Evolutionary conservation across 2,797 vertebrate species (phyloP).

Genomic region (Pangasius djambal): DNA sequence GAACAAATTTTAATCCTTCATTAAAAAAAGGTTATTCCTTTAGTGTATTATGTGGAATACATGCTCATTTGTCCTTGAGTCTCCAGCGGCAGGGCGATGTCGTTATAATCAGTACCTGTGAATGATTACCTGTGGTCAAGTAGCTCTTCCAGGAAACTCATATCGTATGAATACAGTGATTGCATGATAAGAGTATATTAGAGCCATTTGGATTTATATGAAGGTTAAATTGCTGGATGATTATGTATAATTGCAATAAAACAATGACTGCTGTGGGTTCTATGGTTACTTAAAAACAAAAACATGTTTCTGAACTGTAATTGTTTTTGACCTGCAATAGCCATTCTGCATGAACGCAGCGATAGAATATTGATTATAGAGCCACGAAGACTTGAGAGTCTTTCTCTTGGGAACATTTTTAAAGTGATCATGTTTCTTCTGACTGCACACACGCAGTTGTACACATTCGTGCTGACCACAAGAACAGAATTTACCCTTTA

Average conservation of each 20-base stretch:
- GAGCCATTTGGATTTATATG: slow-evolving; percentile 8
- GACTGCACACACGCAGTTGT: slow-evolving; percentile 34
- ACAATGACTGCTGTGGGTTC: neutral
- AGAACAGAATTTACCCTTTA: slow-evolving; percentile 5
- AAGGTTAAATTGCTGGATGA: slow-evolving; percentile 10
- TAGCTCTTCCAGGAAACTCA: neutral
- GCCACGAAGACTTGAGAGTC: slow-evolving; percentile 6
- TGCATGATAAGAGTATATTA: slow-evolving; percentile 1
- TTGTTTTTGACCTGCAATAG: neutral
- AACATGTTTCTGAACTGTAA: neutral
- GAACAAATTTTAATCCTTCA: neutral
- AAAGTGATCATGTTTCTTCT: slow-evolving; percentile 53
- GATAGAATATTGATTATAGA: slow-evolving; percentile 49
- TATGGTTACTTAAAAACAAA: slow-evolving; percentile 1
- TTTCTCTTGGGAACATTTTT: slow-evolving; percentile 4
- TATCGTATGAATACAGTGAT: neutral
- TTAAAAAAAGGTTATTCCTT: neutral
- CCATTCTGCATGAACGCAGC: neutral
- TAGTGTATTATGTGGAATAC: neutral
- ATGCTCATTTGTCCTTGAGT: neutral
- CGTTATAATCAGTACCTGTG: neutral
- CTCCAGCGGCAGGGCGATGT: neutral
- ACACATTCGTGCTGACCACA: slow-evolving; percentile 18
- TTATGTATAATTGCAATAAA: neutral
- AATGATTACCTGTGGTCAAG: slow-evolving; percentile 19